Evolutionary conservation across 2,888 invertebrate species (phyloP).

Genomic region (Hirtodrosophila trivittata): DNA sequence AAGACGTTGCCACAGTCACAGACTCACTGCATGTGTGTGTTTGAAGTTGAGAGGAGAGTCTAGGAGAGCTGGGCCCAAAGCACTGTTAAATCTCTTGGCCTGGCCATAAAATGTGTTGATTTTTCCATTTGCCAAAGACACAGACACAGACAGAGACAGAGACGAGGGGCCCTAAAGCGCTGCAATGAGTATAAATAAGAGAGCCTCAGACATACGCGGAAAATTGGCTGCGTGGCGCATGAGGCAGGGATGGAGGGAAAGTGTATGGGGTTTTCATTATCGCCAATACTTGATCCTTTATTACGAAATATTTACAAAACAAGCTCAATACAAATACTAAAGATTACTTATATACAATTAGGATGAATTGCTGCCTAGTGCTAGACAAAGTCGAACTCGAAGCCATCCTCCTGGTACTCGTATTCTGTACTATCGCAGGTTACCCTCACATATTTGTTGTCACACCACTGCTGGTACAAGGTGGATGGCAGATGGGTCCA

Average conservation of each 20-base stretch:
- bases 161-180: constrained; percentile 67
- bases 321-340: constrained; percentile 18
- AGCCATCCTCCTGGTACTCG: constrained; percentile 72
- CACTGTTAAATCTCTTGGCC: constrained; percentile 67
- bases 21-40: constrained; percentile 15
- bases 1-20: constrained; percentile 40
- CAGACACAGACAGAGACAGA: constrained; percentile 11
- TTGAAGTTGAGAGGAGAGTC: background rate
- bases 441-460: constrained; percentile 46
- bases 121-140: constrained; percentile 69
- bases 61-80: constrained; percentile 50
- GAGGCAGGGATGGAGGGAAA: no score
- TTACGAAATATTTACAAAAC: constrained; percentile 53
- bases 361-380: background rate
- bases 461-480: constrained; percentile 43
- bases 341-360: constrained; percentile 38
- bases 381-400: constrained; percentile 65
- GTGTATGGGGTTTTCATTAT: constrained; percentile 11
- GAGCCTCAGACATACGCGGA: constrained; percentile 16
- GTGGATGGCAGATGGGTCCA: constrained; percentile 48
- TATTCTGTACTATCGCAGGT: constrained; percentile 59
- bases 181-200: constrained; percentile 71
- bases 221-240: constrained; percentile 33
- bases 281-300: constrained; percentile 37
- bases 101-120: constrained; percentile 76